Conservation (phyloP, 1,140 invertebrate species). For the Tigriopus japonicus region DNA sequence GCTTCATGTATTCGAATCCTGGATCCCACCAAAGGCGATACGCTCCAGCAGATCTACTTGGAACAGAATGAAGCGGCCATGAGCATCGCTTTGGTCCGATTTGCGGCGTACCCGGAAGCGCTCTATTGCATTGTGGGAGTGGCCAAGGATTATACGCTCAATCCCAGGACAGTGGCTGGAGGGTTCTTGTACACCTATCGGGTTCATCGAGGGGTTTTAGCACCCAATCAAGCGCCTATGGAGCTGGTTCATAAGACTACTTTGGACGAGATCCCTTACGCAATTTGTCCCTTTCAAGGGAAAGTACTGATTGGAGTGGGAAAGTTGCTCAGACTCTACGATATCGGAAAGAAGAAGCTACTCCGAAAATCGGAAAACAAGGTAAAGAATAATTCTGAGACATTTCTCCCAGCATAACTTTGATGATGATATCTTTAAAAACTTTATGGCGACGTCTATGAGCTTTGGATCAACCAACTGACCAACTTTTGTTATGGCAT, state of each 20-base stretch:
- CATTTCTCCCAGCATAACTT: background rate
- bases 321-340: constrained; percentile 74
- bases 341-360: constrained; percentile 90
- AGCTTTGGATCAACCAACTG: constrained; percentile 3
- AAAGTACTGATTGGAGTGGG: constrained; percentile 79
- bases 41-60: constrained; percentile 54
- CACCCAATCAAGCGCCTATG: constrained; percentile 35
- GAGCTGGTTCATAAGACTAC: constrained; percentile 84
- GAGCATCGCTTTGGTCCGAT: constrained; percentile 50
- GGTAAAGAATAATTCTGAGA: constrained; percentile 27
- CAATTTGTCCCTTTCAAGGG: constrained; percentile 78
- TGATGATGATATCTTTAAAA: background rate
- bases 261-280: constrained; percentile 79
- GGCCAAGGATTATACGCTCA: constrained; percentile 71
- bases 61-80: constrained; percentile 94
- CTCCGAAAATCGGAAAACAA: constrained; percentile 97
- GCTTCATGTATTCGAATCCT: constrained; percentile 82
- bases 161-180: constrained; percentile 53
- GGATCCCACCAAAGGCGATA: constrained; percentile 65
- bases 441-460: background rate
- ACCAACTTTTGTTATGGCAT: background rate
- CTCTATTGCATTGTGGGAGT: constrained; percentile 65
- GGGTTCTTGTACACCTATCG: constrained; percentile 73
- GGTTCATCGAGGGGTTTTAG: background rate
- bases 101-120: constrained; percentile 43